Percentiles rank a stretch among this genome's conserved stretches.
These are phyloP conservation scores for Nothocercus julius DNA, from an alignment of 2,113 vertebrate genomes.

Conservation along the genomic window DNA sequence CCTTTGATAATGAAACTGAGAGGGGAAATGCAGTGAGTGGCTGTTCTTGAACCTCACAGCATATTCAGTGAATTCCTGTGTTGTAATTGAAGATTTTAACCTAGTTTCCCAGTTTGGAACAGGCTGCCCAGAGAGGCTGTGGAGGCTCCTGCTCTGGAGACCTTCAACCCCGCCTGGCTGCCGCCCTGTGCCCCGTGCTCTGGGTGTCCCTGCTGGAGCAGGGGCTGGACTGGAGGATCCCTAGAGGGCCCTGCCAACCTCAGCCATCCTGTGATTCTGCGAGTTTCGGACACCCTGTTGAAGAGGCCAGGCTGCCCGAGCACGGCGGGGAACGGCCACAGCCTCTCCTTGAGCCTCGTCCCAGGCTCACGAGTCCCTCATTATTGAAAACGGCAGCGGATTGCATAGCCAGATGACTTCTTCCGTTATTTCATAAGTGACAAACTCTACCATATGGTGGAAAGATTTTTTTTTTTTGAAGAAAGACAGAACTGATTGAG, in stretches of 20 bases:
- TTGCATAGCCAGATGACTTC: constrained; percentile 46
- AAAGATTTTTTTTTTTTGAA: constrained; percentile 51
- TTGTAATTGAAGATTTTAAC: neutral
- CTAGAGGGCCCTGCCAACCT: too few relatives aligned
- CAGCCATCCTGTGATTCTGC: too few relatives aligned
- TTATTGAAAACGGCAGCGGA: constrained; percentile 23
- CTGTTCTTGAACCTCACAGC: neutral
- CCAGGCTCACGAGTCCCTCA: neutral
- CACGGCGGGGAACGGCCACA: neutral
- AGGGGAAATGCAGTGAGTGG: neutral
- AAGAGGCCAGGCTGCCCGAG: neutral
- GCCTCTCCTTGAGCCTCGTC: neutral
- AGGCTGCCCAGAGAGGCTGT: too few relatives aligned
- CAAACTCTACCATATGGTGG: constrained; percentile 32
- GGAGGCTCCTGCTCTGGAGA: too few relatives aligned
- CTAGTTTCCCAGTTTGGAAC: neutral
- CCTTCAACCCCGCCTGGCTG: too few relatives aligned
- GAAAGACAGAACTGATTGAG: neutral
- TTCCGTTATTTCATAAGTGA: constrained; percentile 12
- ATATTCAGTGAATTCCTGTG: neutral
- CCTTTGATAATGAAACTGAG: neutral
- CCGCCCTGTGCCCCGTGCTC: too few relatives aligned
- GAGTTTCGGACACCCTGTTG: neutral
- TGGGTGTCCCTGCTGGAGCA: too few relatives aligned
- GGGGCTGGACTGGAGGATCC: too few relatives aligned